Percentiles rank a stretch among this genome's conserved stretches.
phyloP scores from a whole-genome alignment of 1,140 invertebrate genomes.

The Sycophaga agraensis region DNA sequence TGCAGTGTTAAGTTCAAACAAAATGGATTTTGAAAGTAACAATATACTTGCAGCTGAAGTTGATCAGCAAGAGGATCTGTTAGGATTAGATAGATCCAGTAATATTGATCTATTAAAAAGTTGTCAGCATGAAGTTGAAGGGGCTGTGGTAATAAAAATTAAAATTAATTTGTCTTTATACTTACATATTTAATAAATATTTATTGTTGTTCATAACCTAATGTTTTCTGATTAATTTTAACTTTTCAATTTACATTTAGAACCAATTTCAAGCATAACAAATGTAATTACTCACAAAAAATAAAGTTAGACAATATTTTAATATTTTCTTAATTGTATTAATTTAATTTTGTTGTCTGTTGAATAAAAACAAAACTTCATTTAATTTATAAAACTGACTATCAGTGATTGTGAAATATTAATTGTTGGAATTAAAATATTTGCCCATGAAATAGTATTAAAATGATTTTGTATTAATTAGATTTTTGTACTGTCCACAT shows the following conservation, averaged over 20 bases:
- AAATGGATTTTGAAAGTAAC: constrained; percentile 10
- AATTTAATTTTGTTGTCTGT: no score
- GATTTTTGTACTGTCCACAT: no score
- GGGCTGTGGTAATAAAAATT: constrained; percentile 20
- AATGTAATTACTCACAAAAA: no score
- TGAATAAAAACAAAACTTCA: no score
- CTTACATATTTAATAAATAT: not conserved
- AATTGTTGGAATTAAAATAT: no score
- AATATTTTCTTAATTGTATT: no score
- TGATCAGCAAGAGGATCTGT: not conserved
- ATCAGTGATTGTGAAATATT: no score
- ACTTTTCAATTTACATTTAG: not conserved
- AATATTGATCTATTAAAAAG: not conserved
- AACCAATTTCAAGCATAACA: no score
- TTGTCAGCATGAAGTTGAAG: constrained; percentile 8
- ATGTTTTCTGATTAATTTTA: not conserved
- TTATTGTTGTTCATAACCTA: not conserved
- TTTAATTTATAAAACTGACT: no score
- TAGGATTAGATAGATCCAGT: not conserved
- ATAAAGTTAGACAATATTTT: no score
- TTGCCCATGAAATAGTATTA: no score
- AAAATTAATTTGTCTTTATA: not conserved
- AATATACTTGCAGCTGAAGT: not conserved
- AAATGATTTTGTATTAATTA: no score
- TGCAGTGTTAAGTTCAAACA: not conserved